Evolutionary conservation across 2,888 invertebrate genomes (phyloP).

Genomic region (Artemia sinica): DNA sequence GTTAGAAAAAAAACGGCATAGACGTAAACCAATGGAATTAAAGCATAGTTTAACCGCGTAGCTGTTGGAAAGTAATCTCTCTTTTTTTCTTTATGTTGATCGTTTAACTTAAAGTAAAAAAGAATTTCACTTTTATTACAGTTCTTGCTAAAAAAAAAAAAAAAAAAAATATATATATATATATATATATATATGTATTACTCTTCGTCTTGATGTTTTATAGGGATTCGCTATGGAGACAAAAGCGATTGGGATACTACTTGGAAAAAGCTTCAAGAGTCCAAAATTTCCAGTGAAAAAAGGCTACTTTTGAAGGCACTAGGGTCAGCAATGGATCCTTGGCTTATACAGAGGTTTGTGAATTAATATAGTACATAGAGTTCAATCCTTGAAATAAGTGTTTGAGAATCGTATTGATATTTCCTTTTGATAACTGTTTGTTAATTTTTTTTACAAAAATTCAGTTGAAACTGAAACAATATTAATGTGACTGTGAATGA

Average conservation of each 20-base stretch:
- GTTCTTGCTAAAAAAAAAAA: constrained; percentile 11
- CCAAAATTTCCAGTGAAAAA: constrained; percentile 50
- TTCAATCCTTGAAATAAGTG: no score
- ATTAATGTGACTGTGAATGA: no score
- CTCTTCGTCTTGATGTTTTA: constrained; percentile 29
- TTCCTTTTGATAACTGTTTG: no score
- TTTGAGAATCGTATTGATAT: no score
- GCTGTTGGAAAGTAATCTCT: constrained; percentile 7
- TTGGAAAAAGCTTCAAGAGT: constrained; percentile 50
- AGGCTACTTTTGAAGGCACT: constrained; percentile 50
- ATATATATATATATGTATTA: no score
- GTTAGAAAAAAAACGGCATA: no score
- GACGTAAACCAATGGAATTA: no score
- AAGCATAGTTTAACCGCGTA: background rate
- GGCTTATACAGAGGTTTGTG: constrained; percentile 53
- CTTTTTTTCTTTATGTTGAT: background rate
- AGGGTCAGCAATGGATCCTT: constrained; percentile 52
- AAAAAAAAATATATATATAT: no score
- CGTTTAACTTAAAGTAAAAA: background rate
- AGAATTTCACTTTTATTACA: constrained; percentile 14
- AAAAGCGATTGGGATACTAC: constrained; percentile 55
- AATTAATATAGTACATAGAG: no score
- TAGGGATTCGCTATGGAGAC: constrained; percentile 52
- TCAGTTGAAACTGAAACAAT: no score
- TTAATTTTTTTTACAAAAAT: no score